Evolutionary conservation across 2,113 vertebrate species (phyloP).

Genomic region (Apodemus speciosus): DNA sequence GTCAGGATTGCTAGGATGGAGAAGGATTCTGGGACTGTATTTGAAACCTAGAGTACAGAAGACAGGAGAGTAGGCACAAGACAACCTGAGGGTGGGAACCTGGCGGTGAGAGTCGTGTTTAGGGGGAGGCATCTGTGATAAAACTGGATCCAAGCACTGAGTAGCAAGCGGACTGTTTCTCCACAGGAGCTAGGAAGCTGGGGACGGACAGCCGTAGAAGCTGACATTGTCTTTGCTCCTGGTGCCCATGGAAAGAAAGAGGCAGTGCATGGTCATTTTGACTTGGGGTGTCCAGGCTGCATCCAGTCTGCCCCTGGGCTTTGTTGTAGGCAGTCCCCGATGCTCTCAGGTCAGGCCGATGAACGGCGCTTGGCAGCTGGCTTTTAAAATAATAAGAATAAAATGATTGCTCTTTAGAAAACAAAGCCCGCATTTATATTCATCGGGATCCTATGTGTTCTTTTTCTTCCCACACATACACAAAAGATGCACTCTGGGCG

Average conservation of each 20-base stretch:
- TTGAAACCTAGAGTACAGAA: not conserved
- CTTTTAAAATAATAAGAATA: slow-evolving; percentile 17
- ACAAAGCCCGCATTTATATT: not conserved
- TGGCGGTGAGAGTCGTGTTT: rapidly evolving
- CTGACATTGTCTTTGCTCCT: rapidly evolving
- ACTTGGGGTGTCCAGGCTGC: not conserved
- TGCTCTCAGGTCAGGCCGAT: not conserved
- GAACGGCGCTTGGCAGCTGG: not conserved
- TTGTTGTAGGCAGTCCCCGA: not conserved
- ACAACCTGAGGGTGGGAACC: too few relatives aligned
- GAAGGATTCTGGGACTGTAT: too few relatives aligned
- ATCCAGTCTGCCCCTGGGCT: not conserved
- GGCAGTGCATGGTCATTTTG: too few relatives aligned
- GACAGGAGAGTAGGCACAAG: not conserved
- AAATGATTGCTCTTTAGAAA: slow-evolving; percentile 25
- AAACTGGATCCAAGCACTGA: rapidly evolving
- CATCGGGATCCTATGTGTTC: not conserved
- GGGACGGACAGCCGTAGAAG: rapidly evolving
- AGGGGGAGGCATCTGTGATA: not conserved
- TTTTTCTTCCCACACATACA: not conserved
- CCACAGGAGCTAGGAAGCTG: rapidly evolving
- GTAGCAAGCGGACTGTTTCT: rapidly evolving
- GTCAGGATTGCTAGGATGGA: rapidly evolving
- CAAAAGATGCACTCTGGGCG: slow-evolving; percentile 22
- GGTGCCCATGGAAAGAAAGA: not conserved